phyloP scores from a whole-genome alignment of 2,888 invertebrate genomes.

The Ecdyonurus torrentis region DNA sequence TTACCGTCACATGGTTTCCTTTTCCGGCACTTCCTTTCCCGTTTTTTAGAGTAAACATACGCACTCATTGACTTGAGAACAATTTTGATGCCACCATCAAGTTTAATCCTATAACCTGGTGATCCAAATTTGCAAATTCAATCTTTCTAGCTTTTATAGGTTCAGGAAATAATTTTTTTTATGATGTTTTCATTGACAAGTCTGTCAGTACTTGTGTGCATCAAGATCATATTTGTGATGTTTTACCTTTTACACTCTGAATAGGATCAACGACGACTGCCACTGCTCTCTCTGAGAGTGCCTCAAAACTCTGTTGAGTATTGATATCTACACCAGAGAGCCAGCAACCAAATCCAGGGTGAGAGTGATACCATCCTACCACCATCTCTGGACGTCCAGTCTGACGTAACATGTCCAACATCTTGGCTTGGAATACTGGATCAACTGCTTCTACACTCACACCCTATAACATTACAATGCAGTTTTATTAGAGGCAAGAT shows the following conservation, averaged over 20 bases:
- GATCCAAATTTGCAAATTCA: too few relatives aligned
- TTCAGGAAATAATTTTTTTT: too few relatives aligned
- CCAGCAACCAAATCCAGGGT: conserved; percentile 99
- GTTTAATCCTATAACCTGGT: too few relatives aligned
- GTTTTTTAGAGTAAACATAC: too few relatives aligned
- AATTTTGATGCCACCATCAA: too few relatives aligned
- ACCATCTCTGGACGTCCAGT: conserved; percentile 99
- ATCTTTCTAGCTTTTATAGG: too few relatives aligned
- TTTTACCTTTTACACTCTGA: conserved; percentile 88
- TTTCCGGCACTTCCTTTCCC: too few relatives aligned
- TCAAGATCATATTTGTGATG: too few relatives aligned
- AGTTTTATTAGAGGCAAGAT: background rate
- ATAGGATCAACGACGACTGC: conserved; percentile 99
- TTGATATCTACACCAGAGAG: conserved; percentile 98
- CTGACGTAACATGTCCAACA: conserved; percentile 88
- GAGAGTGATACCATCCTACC: conserved; percentile 96
- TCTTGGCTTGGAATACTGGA: conserved; percentile 98
- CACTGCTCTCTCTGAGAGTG: conserved; percentile 92
- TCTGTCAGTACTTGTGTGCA: too few relatives aligned
- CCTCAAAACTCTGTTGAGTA: conserved; percentile 98
- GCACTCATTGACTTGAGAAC: too few relatives aligned
- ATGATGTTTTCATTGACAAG: too few relatives aligned
- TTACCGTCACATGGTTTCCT: too few relatives aligned
- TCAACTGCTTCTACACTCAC: conserved; percentile 99
- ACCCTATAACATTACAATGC: conserved; percentile 30